Base-by-base conservation (phyloP, 2,113 vertebrate species). In the Choloepus hoffmanni region DNA sequence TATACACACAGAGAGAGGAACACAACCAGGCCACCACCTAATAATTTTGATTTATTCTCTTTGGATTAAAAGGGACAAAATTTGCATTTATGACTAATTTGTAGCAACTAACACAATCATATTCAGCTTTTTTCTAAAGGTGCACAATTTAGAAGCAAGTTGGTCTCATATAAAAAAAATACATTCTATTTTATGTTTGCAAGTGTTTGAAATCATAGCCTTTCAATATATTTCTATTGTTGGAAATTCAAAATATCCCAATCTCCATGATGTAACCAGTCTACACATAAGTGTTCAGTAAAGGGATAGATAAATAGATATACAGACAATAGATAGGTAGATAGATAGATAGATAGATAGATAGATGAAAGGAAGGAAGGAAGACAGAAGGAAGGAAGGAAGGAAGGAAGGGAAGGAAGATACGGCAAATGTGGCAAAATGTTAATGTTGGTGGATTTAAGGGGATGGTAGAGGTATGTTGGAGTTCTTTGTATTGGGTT, bases 141-240 rank as follows among this genome's bases (percentile, higher is more conserved):
- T 85, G 5, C 7, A 60, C 16, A 92, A 89, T 89, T 78, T 85
- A 82, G 19, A 96, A 53, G 19, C 7, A 82, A 77, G 30, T 48
- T 85, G 3, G 1, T 36, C 23, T 36, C 53, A 48, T 65, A 28
- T 26, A 79, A 92, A 21, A 93, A 92, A 74, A 13, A 6, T 36
- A 36, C 36, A 91, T 85, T 76, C 4, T 36, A 21, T 50, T 90
- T 50, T 73, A 67, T 91, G 24, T 67, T 88, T 40, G 1, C 30
- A 79, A 79, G 55, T 78, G 28, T 16, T 68, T 85, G 65, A 95
- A 81, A 48, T 88, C 23, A 33, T 3, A 79, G 28, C 28, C 7
- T 62, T 88, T 88, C 43, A 13, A 23, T 95, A 53, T 89, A 77
- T 70, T 94, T 78, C 73, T 72, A 68, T 48, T 94, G 11, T 48